A percentile compares a stretch with the other conserved stretches of the same genome.
These are phyloP conservation scores for Colaptes auratus DNA, from an alignment of 2,113 vertebrate genomes.

Conservation along the genomic window DNA sequence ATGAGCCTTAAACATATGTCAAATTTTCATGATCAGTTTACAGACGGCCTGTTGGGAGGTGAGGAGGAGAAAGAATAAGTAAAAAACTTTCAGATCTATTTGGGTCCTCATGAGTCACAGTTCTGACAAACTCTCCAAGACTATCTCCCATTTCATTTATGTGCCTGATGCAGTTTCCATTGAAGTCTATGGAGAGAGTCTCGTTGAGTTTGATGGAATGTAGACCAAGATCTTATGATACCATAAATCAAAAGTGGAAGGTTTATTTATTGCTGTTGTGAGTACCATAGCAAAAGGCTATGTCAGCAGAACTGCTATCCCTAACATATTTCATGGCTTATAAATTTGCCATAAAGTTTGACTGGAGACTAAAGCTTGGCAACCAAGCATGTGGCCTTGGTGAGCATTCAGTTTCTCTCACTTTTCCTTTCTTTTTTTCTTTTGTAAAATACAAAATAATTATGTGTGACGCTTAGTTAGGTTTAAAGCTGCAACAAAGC, in stretches of 20 bases:
- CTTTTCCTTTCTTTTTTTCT: background rate
- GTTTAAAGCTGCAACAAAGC: background rate
- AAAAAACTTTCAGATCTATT: background rate
- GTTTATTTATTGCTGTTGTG: background rate
- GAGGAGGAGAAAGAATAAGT: background rate
- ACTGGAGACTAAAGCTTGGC: background rate
- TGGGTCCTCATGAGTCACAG: background rate
- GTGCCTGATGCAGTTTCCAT: background rate
- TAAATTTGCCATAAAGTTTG: constrained; percentile 13
- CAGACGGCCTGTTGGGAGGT: background rate
- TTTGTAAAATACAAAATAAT: background rate
- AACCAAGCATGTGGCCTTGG: background rate
- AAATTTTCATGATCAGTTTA: background rate
- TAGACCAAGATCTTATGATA: background rate
- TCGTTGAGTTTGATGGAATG: background rate
- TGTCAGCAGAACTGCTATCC: constrained; percentile 15
- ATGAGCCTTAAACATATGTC: background rate
- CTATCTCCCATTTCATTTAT: background rate
- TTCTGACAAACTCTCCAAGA: background rate
- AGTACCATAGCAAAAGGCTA: background rate
- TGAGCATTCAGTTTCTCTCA: background rate
- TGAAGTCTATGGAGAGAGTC: background rate
- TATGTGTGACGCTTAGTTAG: background rate
- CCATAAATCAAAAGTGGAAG: background rate
- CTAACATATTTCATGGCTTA: background rate